phyloP scores from a whole-genome alignment of 2,113 vertebrate genomes.

The Chamaetylas fuelleborni region DNA sequence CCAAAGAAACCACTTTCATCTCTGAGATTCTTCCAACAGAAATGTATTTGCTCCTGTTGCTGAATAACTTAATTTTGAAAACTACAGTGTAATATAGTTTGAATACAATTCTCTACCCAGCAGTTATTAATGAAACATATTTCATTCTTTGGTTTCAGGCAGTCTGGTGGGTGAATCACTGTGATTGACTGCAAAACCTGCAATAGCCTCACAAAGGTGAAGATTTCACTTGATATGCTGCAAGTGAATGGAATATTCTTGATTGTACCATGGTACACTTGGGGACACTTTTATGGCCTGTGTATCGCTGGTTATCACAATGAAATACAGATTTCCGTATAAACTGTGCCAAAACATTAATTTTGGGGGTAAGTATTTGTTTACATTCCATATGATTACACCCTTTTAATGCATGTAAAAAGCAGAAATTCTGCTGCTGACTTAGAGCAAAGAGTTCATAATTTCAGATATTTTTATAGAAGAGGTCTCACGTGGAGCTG shows the following conservation, averaged over 20 bases:
- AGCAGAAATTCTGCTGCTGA: not conserved
- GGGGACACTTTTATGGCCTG: not conserved
- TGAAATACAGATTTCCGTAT: not conserved
- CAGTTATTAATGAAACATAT: not conserved
- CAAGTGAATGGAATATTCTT: not conserved
- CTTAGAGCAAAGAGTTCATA: not conserved
- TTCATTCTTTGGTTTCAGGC: not conserved
- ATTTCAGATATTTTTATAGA: not conserved
- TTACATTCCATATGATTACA: not conserved
- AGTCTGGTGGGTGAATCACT: not conserved
- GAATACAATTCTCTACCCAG: not conserved
- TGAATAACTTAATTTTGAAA: not conserved
- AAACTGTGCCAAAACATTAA: not conserved
- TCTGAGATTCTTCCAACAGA: not conserved
- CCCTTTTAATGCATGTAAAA: not conserved
- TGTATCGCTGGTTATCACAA: not conserved
- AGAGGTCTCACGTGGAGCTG: not conserved
- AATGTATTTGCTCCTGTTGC: not conserved
- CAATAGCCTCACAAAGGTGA: not conserved
- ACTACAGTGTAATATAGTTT: not conserved
- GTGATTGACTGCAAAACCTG: not conserved
- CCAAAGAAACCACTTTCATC: not conserved
- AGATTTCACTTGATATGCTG: not conserved
- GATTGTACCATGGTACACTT: not conserved
- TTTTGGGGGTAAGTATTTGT: not conserved